These are phyloP conservation scores for Pseudonaja textilis DNA, from an alignment of 2,113 vertebrate species.

Conservation along the genomic window DNA sequence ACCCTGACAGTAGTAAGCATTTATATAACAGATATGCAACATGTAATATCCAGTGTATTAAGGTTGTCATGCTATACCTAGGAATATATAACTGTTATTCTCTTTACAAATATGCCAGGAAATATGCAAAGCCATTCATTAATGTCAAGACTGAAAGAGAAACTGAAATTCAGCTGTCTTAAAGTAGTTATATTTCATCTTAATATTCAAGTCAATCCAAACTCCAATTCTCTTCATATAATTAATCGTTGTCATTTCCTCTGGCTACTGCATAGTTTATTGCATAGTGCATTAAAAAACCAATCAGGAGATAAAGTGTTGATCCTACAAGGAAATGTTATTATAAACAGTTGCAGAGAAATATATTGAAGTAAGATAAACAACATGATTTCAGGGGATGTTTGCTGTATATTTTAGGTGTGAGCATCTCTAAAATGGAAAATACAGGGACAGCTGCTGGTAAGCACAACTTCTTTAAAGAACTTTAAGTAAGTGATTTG, in stretches of 20 bases:
- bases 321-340: conserved; percentile 40
- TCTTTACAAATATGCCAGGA: neutral
- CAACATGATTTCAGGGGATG: conserved; percentile 17
- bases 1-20: neutral
- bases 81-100: neutral
- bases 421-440: neutral
- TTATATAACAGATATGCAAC: neutral
- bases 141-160: neutral
- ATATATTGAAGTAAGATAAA: conserved; percentile 45
- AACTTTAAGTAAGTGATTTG: conserved; percentile 8
- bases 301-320: conserved; percentile 27
- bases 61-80: neutral
- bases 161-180: neutral
- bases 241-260: conserved; percentile 40
- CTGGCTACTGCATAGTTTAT: conserved; percentile 42
- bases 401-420: neutral
- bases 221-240: conserved; percentile 1
- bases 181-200: neutral
- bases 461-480: conserved; percentile 26
- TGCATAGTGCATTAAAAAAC: conserved; percentile 24
- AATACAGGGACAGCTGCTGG: neutral
- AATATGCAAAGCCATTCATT: neutral
- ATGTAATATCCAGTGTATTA: neutral
- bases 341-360: conserved; percentile 49
- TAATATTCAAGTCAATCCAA: neutral